phyloP scores from a whole-genome alignment of 2,797 vertebrate species.

The Cirrhinus mrigala region DNA sequence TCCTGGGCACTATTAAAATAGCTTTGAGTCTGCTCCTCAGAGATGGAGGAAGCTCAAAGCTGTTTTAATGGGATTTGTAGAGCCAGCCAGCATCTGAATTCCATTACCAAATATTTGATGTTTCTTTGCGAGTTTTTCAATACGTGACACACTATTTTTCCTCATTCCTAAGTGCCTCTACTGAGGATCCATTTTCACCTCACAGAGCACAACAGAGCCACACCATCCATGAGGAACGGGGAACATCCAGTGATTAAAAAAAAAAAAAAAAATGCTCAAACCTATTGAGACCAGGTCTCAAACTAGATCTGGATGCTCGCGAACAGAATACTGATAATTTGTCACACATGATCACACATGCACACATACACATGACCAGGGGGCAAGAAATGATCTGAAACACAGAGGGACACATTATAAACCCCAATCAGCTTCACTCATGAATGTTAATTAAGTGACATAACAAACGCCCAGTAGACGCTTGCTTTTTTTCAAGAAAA shows the following conservation, averaged over 20 bases:
- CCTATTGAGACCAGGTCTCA: conserved; percentile 9
- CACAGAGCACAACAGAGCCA: conserved; percentile 51
- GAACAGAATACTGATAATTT: conserved; percentile 40
- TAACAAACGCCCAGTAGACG: not conserved
- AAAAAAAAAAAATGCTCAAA: conserved; percentile 16
- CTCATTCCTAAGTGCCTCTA: conserved; percentile 59
- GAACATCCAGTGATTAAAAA: conserved; percentile 34
- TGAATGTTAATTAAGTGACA: conserved; percentile 13
- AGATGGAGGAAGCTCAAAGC: conserved; percentile 63
- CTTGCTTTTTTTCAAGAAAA: not conserved
- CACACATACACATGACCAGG: conserved; percentile 35
- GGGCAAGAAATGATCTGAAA: conserved; percentile 2
- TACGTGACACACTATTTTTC: conserved; percentile 65
- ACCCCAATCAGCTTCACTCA: not conserved
- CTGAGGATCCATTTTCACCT: conserved; percentile 53
- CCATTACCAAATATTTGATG: conserved; percentile 69
- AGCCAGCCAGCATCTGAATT: conserved; percentile 64
- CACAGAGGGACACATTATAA: not conserved
- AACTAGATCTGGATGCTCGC: conserved; percentile 33
- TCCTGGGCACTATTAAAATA: conserved; percentile 67
- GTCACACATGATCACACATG: not conserved
- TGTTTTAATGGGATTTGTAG: conserved; percentile 70
- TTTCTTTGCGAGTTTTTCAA: conserved; percentile 65
- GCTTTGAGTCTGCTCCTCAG: conserved; percentile 60
- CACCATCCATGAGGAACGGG: conserved; percentile 29